Conservation (phyloP, 2,797 vertebrate species). For the Pseudochromis fuscus region DNA sequence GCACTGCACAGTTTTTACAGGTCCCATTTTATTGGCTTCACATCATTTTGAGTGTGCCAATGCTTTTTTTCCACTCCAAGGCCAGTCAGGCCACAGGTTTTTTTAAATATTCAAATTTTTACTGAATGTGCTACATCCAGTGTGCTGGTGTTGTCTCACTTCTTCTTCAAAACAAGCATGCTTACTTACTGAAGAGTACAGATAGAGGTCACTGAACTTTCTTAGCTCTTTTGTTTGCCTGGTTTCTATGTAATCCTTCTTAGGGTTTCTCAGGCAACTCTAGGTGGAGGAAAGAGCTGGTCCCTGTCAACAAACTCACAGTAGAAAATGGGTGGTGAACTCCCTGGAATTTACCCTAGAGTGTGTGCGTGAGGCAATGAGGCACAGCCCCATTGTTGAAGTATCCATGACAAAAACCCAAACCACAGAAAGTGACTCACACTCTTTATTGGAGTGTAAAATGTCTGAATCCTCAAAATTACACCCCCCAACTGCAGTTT, state of each 20-base stretch:
- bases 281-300: slow-evolving; percentile 29
- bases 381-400: slow-evolving; percentile 25
- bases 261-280: slow-evolving; percentile 60
- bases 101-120: slow-evolving; percentile 6
- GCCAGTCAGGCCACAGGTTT: not conserved
- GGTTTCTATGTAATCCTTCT: slow-evolving; percentile 32
- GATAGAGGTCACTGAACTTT: not conserved
- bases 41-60: not conserved
- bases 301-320: slow-evolving; percentile 17
- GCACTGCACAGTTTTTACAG: slow-evolving; percentile 11
- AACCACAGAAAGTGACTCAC: slow-evolving; percentile 39
- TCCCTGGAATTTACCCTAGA: slow-evolving; percentile 56
- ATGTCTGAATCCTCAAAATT: not conserved
- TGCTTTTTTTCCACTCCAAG: slow-evolving; percentile 4
- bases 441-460: not conserved
- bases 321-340: slow-evolving; percentile 17
- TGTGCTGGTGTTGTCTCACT: not conserved
- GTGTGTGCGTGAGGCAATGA: slow-evolving; percentile 20
- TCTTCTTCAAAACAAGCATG: not conserved
- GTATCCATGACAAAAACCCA: slow-evolving; percentile 63
- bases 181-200: not conserved
- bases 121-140: not conserved
- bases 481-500: no score
- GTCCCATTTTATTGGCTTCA: slow-evolving; percentile 4
- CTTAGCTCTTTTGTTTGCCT: slow-evolving; percentile 30